Evolutionary conservation across 1,140 invertebrate species (phyloP), one percentile per base, ranked within the genome.

Genomic region (Paralvinella palmiformis): DNA sequence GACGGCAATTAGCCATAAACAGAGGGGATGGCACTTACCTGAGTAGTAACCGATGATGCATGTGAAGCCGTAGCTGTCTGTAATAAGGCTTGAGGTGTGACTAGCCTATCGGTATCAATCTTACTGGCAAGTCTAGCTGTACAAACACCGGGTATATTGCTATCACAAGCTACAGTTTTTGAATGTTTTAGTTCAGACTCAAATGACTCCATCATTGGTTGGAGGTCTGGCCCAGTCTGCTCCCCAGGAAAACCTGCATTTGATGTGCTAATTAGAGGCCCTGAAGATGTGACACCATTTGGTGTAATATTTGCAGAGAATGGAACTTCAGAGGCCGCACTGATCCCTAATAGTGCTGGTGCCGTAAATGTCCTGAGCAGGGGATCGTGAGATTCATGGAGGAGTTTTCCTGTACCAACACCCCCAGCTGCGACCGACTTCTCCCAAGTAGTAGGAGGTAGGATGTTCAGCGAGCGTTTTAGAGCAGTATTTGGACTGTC

Each of bases 401-500:
- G 15, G 13, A 13, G 7, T 53, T 10, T 17, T 10, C 10, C 24
- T 27, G 7, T 17, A 7, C 13, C 37, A 10, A n/a, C 3, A 27
- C 55, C 15, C n/a, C 32, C 1, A 20, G 55, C 55, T 27, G 55
- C 6, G n/a, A 1, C 55, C 20, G 20, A 20, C 17, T 27, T 57
- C 22, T 7, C 22, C 32, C 1, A 10, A 20, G 61, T 24, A n/a
- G 31, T 31, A 27, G 36, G 22, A 3, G 62, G 55, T 22, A 29
- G 20, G 10, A 64, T 61, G 27, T 64, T 64, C 22, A 64, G 37
- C 13, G 62, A 48, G 15, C 62, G 52, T 31, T 35, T 20, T 4
- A 64, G 37, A 22, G 36, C 36, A n/a, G 62, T 64, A 31, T 64
- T 64, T n/a, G 55, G 62, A 41, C 62, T 60, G 33, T 64, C 62